Evolutionary conservation across 53 echinoderm and acorn worm species (phyloP).

Genomic region (Patiria pectinifera): DNA sequence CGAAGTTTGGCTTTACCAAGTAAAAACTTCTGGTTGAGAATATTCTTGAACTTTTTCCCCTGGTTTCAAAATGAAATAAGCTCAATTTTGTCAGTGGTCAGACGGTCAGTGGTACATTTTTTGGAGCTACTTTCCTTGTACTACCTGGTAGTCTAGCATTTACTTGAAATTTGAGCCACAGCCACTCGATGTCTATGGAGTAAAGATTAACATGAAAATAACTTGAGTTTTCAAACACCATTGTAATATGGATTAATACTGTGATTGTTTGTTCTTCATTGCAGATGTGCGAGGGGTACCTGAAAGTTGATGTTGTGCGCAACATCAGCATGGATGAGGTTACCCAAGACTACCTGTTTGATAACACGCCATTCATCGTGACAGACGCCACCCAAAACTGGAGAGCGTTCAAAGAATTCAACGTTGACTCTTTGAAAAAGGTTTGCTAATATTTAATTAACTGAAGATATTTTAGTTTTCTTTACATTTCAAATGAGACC

Average conservation of each 20-base stretch:
- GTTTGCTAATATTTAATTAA: not conserved
- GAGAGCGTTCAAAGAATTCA: slow-evolving; percentile 65
- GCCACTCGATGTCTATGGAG: no score
- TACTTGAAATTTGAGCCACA: no score
- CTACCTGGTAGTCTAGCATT: no score
- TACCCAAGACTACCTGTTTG: slow-evolving; percentile 66
- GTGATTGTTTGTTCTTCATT: not conserved
- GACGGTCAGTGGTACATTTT: no score
- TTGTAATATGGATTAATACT: not conserved
- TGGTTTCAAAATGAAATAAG: no score
- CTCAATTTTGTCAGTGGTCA: no score
- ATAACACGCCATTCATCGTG: slow-evolving; percentile 68
- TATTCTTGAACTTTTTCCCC: no score
- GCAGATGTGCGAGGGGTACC: slow-evolving; percentile 64
- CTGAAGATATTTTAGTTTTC: not conserved
- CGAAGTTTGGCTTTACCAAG: no score
- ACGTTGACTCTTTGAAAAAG: slow-evolving; percentile 51
- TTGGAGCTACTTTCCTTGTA: no score
- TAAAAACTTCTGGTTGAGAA: no score
- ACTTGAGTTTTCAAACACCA: not conserved
- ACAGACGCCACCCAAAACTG: slow-evolving; percentile 63
- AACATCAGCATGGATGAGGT: slow-evolving; percentile 57
- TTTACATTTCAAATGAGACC: no score
- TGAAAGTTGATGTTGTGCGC: slow-evolving; percentile 8
- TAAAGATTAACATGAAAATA: no score